Percentiles rank a stretch among this genome's conserved stretches.
phyloP scores from a whole-genome alignment of 2,797 vertebrate genomes.

The Enteromius paludinosus region DNA sequence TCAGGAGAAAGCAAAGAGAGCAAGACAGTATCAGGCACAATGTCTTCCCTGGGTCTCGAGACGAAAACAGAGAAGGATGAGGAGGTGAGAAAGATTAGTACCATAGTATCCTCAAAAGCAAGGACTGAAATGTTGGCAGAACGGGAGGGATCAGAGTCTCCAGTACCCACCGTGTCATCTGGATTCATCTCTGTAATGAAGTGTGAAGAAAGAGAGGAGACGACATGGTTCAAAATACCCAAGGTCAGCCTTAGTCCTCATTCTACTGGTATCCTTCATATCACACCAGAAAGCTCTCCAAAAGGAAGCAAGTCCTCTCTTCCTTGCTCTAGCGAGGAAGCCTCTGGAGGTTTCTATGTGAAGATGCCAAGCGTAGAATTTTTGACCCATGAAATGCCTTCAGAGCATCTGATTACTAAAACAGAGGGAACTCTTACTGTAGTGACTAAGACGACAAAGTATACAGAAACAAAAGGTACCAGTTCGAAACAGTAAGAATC shows the following conservation, averaged over 20 bases:
- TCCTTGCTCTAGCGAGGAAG: conserved; percentile 67
- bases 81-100: conserved; percentile 26
- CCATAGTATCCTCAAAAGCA: conserved; percentile 74
- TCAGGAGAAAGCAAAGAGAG: conserved; percentile 53
- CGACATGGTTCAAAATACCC: conserved; percentile 83
- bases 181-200: conserved; percentile 68
- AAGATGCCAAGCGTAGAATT: conserved; percentile 79
- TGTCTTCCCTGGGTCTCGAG: conserved; percentile 65
- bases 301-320: conserved; percentile 67
- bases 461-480: conserved; percentile 70
- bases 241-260: conserved; percentile 83
- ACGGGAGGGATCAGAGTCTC: conserved; percentile 73
- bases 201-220: conserved; percentile 72
- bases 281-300: conserved; percentile 76
- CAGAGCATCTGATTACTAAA: conserved; percentile 69
- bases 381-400: conserved; percentile 66
- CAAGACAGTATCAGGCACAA: conserved; percentile 69
- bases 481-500: conserved; percentile 56
- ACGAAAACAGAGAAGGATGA: conserved; percentile 60
- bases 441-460: conserved; percentile 74
- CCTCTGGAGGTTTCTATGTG: conserved; percentile 76
- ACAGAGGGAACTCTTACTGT: conserved; percentile 65
- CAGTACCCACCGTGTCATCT: conserved; percentile 63
- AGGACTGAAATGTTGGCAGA: conserved; percentile 76
- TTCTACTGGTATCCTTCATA: conserved; percentile 75